Base-by-base conservation (phyloP, 2,113 vertebrate genomes). In the Chlorodrepanis virens region DNA sequence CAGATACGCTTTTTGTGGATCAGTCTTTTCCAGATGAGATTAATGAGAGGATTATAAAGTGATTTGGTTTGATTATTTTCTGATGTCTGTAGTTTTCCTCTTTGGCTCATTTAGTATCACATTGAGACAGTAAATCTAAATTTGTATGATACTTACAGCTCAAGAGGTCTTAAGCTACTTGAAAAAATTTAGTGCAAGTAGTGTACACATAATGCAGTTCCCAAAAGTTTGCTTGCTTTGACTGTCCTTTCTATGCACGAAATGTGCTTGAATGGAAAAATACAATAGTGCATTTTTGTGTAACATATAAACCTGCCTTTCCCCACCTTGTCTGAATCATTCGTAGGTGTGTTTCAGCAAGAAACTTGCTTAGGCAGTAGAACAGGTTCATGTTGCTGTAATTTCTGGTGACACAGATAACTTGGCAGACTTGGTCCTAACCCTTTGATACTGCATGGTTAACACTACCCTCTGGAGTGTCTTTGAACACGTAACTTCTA, bases 281-380 rank as follows among this genome's bases (percentile, higher is more conserved):
- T 94, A 96, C 94, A 97, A 92, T 95, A 57, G 80, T 78, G 45
- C 65, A 69, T 94, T 96, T 96, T 96, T 96, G 87, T 90, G 76
- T 79, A 90, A 83, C 77, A 82, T 54, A 87, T 45, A 85, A 95
- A 94, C 57, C 87, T 83, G 82, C 70, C 93, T 93, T 94, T 96
- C 94, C 96, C 79, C 94, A 89, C 94, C 95, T 96, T 84, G 75
- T 94, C 89, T 96, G 94, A 97, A 94, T 97, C 93, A 89, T n/a
- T 83, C 7, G 3, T 95, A 79, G 91, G 96, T 95, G 92, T 88
- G 95, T 95, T 88, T 94, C 81, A 25, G 85, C 81, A 85, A 81
- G 79, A 90, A 88, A 95, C 90, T 93, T 93, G 95, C 91, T 95
- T 12, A 92, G 97, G 97, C 96, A 61, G 97, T 97, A 96, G 95